Base-by-base conservation (phyloP, 1,140 invertebrate species). In the Pentalonia nigronervosa region DNA sequence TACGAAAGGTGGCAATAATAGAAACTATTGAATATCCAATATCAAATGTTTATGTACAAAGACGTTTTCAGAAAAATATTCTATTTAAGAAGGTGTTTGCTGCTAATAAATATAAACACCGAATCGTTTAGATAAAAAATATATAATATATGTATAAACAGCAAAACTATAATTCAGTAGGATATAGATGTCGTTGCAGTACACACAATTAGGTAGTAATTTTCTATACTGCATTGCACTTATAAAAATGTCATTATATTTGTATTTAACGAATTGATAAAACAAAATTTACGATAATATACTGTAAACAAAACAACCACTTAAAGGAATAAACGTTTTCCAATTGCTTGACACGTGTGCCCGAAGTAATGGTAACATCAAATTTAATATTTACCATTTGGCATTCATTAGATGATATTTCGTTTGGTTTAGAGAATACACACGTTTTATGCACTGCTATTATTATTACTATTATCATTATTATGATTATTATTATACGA, bases 401-500 rank as follows among this genome's bases (percentile, higher is more conserved):
- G 30, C 17, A 76, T 76, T 76, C 17, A 76, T n/a, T n/a, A 1
- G 60, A 76, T 14, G 14, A n/a, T 76, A 76, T 76, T n/a, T n/a
- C 14, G n/a, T n/a, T n/a, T 17, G 6, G 30, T 76, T 76, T 34
- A 76, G n/a, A 76, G n/a, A n/a, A 83, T 7, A 83, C 17, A 36
- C n/a, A 83, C 34, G 34, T 83, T 17, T 83, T 36, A 21, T 7
- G 7, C 34, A 36, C 34, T 84, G 23, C 36, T 45, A 84, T 84
- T 84, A 45, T 84, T 84, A 45, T 84, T 84, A 84, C 9, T 84
- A 84, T 84, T 83, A 81, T 81, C 9, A 81, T 81, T 81, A 41
- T 84, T 84, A 45, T 23, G 21, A 84, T 23, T 83, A 25, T 83
- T 83, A 23, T 84, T 45, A 84, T 41, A 14, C 36, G 36, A 84